A percentile compares a stretch with the other conserved stretches of the same genome.
Conservation (phyloP, 2,888 invertebrate genomes). For the Neria commutata region DNA sequence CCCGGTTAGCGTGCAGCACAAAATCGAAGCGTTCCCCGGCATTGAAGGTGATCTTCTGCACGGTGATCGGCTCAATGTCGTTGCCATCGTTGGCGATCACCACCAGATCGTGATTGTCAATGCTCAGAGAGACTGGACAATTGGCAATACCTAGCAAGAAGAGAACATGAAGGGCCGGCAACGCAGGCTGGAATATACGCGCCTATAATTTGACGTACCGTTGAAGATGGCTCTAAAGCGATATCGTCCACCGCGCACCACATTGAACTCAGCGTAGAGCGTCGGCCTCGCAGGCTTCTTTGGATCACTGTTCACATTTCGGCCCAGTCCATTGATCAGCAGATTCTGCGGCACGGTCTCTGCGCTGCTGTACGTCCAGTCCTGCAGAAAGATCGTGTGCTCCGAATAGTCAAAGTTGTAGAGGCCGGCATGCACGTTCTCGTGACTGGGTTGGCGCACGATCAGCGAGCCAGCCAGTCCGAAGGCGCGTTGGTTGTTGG, state of each 20-base stretch:
- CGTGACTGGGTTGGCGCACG: conserved; percentile 40
- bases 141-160: conserved; percentile 50
- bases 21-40: conserved; percentile 55
- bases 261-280: conserved; percentile 45
- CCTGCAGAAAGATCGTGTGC: conserved; percentile 52
- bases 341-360: conserved; percentile 47
- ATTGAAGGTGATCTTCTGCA: conserved; percentile 49
- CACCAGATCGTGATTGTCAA: conserved; percentile 49
- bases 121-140: conserved; percentile 50
- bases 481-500: conserved; percentile 50
- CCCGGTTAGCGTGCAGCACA: conserved; percentile 49
- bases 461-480: conserved; percentile 51
- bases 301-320: conserved; percentile 33
- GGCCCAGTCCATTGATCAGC: conserved; percentile 51
- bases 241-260: conserved; percentile 51
- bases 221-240: conserved; percentile 56
- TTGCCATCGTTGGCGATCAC: conserved; percentile 54
- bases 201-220: conserved; percentile 32
- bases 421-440: conserved; percentile 44
- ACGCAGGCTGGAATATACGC: not conserved
- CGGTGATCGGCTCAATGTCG: conserved; percentile 52
- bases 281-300: conserved; percentile 31
- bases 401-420: conserved; percentile 53
- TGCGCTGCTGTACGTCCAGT: conserved; percentile 51
- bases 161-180: no score